These are phyloP conservation scores for Branchipolynoe longqiensis DNA, from an alignment of 2,888 invertebrate species.

Conservation along the genomic window DNA sequence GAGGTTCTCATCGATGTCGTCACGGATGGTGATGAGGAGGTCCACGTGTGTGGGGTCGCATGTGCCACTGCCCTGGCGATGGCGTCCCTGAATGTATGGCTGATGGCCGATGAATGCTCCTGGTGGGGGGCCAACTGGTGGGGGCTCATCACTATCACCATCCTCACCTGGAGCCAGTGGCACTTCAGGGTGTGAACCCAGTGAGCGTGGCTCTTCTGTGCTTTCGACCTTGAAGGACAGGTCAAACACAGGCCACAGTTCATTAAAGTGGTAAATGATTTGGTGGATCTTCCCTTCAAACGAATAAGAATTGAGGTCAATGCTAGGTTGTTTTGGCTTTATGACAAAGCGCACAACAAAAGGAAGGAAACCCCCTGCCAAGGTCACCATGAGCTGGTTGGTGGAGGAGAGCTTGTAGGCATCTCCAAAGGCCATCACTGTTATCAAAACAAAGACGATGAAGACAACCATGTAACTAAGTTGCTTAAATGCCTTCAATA, in stretches of 20 bases:
- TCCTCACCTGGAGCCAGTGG: not conserved
- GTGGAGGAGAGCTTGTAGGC: constrained; percentile 76
- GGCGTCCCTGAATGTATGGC: constrained; percentile 20
- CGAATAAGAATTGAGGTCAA: constrained; percentile 69
- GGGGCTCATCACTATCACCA: not conserved
- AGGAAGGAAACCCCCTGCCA: constrained; percentile 79
- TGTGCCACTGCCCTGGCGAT: not conserved
- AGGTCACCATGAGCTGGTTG: constrained; percentile 78
- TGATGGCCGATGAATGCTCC: constrained; percentile 4
- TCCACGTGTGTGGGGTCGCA: constrained; percentile 67
- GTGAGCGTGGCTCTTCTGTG: not conserved
- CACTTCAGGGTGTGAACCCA: not conserved
- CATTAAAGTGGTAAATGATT: constrained; percentile 76
- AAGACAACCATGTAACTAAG: constrained; percentile 78
- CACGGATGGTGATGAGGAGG: constrained; percentile 68
- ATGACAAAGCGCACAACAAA: constrained; percentile 72
- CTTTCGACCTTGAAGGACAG: constrained; percentile 69
- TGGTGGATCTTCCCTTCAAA: constrained; percentile 79
- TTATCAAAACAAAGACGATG: constrained; percentile 78
- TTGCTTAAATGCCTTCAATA: constrained; percentile 76
- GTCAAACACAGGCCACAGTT: constrained; percentile 79
- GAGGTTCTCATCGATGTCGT: constrained; percentile 62
- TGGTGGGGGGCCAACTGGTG: constrained; percentile 13
- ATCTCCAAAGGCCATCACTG: constrained; percentile 79
- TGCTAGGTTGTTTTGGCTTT: not conserved